A percentile compares a stretch with the other conserved stretches of the same genome.
Conservation (phyloP, 2,797 vertebrate genomes). For the Danionella dracula region DNA sequence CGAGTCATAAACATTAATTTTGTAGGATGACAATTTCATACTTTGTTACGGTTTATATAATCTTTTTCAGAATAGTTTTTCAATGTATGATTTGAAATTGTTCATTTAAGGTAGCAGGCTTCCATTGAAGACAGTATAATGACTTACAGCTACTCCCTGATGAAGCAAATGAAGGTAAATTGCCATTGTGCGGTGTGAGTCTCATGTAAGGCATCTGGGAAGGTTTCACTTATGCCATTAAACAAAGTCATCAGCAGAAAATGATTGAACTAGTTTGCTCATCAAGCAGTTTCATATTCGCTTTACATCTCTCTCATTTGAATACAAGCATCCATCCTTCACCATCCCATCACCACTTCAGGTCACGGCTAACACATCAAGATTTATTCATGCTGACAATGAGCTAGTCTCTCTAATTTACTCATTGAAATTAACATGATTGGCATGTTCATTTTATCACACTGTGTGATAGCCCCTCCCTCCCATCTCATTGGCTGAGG, state of each 20-base stretch:
- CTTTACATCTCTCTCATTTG: slow-evolving; percentile 23
- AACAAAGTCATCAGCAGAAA: background rate
- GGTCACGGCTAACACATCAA: slow-evolving; percentile 68
- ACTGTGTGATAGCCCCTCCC: slow-evolving; percentile 41
- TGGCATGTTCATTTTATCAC: slow-evolving; percentile 78
- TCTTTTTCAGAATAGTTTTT: background rate
- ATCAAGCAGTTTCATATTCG: slow-evolving; percentile 2
- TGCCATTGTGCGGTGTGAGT: background rate
- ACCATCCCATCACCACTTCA: slow-evolving; percentile 46
- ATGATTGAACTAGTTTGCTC: slow-evolving; percentile 1
- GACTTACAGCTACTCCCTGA: background rate
- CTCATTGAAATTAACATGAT: slow-evolving; percentile 87
- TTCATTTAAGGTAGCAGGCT: background rate
- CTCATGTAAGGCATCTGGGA: background rate
- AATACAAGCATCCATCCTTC: slow-evolving; percentile 35
- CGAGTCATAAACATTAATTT: too few relatives aligned
- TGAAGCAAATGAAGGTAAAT: background rate
- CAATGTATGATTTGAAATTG: background rate
- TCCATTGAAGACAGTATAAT: background rate
- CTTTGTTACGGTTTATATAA: background rate
- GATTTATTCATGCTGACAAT: slow-evolving; percentile 90
- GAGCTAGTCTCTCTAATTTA: slow-evolving; percentile 87
- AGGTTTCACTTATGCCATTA: slow-evolving; percentile 4
- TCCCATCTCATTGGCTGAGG: slow-evolving; percentile 66
- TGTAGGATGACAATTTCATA: too few relatives aligned